These are phyloP conservation scores for Miichthys miiuy DNA, from an alignment of 2,797 vertebrate species.

Conservation along the genomic window DNA sequence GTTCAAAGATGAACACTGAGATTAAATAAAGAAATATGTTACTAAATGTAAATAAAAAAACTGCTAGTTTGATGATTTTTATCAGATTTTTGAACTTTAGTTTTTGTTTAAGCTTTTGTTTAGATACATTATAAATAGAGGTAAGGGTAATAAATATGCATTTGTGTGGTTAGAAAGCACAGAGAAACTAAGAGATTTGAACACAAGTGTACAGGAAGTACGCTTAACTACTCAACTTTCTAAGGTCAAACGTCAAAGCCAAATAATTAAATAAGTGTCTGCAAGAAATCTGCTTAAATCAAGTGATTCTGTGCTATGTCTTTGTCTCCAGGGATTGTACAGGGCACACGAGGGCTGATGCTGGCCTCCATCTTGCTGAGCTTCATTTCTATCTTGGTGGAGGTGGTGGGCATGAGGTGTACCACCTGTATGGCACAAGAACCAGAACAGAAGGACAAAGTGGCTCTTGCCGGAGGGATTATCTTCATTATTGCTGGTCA, in stretches of 20 bases:
- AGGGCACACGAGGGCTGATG: constrained; percentile 94
- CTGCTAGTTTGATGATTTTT: neutral
- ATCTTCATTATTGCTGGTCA: constrained; percentile 91
- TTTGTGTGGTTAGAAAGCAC: neutral
- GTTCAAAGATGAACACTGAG: neutral
- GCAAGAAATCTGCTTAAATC: neutral
- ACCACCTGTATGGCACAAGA: constrained; percentile 91
- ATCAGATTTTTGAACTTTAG: neutral
- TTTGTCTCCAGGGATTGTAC: constrained; percentile 84
- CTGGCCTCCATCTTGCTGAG: constrained; percentile 86
- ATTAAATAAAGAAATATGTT: neutral
- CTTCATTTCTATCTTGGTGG: constrained; percentile 84
- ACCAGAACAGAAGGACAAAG: constrained; percentile 89
- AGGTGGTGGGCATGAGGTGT: constrained; percentile 91
- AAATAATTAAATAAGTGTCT: neutral
- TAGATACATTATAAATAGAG: neutral
- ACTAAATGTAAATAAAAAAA: neutral
- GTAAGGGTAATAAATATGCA: neutral
- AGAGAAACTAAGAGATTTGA: neutral
- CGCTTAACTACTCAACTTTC: neutral
- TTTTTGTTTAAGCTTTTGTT: neutral
- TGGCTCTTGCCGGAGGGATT: constrained; percentile 89
- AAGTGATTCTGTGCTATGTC: neutral
- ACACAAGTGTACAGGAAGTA: too few relatives aligned
- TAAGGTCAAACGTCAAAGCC: neutral